Evolutionary conservation across 2,888 invertebrate genomes (phyloP).

Genomic region (Anthophora plumipes): DNA sequence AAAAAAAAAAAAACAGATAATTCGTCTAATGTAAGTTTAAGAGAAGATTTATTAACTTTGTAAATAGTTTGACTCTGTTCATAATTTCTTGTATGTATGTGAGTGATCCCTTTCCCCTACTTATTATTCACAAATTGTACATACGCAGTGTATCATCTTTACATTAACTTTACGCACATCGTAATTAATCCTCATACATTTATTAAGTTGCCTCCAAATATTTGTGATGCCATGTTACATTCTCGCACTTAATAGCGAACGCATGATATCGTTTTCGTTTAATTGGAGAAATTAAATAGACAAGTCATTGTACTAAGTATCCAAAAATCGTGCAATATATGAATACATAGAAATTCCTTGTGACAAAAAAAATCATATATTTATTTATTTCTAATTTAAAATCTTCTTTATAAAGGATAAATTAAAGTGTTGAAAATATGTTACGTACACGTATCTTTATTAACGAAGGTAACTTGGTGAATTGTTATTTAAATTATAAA

Average conservation of each 20-base stretch:
- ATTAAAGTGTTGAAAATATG: neutral
- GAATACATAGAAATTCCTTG: neutral
- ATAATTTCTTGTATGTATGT: slow-evolving; percentile 74
- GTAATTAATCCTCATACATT: slow-evolving; percentile 64
- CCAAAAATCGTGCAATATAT: slow-evolving; percentile 5
- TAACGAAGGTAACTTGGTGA: neutral
- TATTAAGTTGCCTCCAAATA: slow-evolving; percentile 73
- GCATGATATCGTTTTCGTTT: slow-evolving; percentile 75
- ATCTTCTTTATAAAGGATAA: neutral
- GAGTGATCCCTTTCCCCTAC: slow-evolving; percentile 73
- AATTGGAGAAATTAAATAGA: slow-evolving; percentile 71
- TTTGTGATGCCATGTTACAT: slow-evolving; percentile 79
- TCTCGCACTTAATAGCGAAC: slow-evolving; percentile 67
- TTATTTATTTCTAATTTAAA: neutral
- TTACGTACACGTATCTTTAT: neutral
- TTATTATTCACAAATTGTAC: slow-evolving; percentile 73
- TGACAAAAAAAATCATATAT: neutral
- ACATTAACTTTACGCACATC: slow-evolving; percentile 62
- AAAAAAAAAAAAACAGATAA: too few relatives aligned
- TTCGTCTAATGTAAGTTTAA: slow-evolving; percentile 57
- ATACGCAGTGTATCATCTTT: slow-evolving; percentile 65
- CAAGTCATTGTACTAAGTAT: slow-evolving; percentile 45
- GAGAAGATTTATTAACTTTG: slow-evolving; percentile 73
- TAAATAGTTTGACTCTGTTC: slow-evolving; percentile 77
- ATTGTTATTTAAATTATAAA: slow-evolving; percentile 10